Evolutionary conservation across 2,113 vertebrate species (phyloP).

Genomic region (Xiphias gladius): DNA sequence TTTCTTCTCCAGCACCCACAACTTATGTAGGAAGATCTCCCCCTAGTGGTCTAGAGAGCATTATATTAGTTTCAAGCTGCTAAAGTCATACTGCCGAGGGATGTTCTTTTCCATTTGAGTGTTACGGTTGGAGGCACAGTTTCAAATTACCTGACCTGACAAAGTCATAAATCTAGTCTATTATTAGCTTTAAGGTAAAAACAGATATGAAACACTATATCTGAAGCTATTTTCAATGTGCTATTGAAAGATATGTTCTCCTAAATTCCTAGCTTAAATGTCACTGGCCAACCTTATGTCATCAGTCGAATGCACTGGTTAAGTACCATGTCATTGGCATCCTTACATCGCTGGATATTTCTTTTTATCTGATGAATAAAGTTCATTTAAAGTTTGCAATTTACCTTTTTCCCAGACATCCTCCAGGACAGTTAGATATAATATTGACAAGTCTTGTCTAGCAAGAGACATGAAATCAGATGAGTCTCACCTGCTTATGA

Average conservation of each 20-base stretch:
- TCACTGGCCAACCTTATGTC: constrained; percentile 47
- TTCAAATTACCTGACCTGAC: constrained; percentile 72
- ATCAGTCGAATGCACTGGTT: constrained; percentile 24
- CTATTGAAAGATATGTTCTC: constrained; percentile 62
- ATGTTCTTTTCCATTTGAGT: constrained; percentile 55
- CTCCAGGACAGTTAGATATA: background rate
- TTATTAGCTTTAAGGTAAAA: constrained; percentile 77
- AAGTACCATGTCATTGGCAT: constrained; percentile 21
- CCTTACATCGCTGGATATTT: background rate
- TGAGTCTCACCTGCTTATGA: constrained; percentile 3
- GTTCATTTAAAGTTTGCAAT: background rate
- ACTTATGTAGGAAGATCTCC: constrained; percentile 81
- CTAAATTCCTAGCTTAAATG: constrained; percentile 56
- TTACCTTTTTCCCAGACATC: background rate
- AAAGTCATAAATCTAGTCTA: constrained; percentile 74
- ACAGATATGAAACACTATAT: constrained; percentile 73
- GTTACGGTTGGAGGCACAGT: constrained; percentile 71
- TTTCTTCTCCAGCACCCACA: constrained; percentile 7
- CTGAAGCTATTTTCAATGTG: constrained; percentile 61
- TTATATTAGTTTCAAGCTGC: constrained; percentile 35
- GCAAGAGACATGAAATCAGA: constrained; percentile 6
- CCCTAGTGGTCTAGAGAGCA: constrained; percentile 79
- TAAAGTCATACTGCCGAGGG: constrained; percentile 55
- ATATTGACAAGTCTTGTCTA: constrained; percentile 9
- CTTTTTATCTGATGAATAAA: constrained; percentile 15